Conservation (phyloP, 2,888 invertebrate genomes). For the Onthophagus sagittarius region DNA sequence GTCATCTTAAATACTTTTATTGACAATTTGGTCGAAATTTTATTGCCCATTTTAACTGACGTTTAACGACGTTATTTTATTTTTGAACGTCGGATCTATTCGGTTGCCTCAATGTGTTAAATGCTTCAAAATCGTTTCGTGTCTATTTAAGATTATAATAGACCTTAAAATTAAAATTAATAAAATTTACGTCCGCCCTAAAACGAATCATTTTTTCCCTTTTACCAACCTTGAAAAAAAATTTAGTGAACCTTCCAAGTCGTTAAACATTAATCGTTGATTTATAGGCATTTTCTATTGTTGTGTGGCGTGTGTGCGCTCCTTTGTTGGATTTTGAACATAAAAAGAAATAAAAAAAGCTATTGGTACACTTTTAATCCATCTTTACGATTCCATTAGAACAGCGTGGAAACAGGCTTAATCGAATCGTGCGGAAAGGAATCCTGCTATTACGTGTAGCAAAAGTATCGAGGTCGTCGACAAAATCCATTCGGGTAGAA, state of each 20-base stretch:
- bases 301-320: too few species aligned
- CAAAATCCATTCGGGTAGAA: background rate
- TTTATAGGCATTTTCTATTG: too few species aligned
- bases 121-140: background rate
- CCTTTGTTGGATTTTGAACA: too few species aligned
- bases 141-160: background rate
- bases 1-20: constrained; percentile 2
- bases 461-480: background rate
- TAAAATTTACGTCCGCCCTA: background rate
- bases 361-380: background rate
- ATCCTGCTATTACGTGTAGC: background rate
- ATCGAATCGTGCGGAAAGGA: background rate
- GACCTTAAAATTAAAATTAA: background rate
- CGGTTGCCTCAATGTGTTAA: background rate
- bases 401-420: background rate
- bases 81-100: background rate
- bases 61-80: background rate
- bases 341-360: too few species aligned
- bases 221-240: background rate
- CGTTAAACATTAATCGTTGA: too few species aligned
- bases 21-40: background rate
- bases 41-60: background rate
- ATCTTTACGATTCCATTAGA: background rate
- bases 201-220: background rate
- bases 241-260: too few species aligned